Percentiles rank a stretch among this genome's conserved stretches.
These are phyloP conservation scores for Cephus spinipes DNA, from an alignment of 2,888 invertebrate genomes.

Conservation along the genomic window DNA sequence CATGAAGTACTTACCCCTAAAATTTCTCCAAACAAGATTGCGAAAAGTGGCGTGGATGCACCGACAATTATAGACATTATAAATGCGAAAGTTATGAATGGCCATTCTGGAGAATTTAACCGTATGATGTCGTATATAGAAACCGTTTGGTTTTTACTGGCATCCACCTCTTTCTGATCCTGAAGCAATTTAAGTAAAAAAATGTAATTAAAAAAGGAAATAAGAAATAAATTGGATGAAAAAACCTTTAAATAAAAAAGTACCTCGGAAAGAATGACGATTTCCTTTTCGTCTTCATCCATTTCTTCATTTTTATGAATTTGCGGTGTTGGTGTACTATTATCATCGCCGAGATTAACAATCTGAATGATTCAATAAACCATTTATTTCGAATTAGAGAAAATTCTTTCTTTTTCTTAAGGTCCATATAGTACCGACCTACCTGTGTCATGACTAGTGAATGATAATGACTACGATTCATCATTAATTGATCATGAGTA, in stretches of 20 bases:
- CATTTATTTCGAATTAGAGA: no score
- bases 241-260: neutral
- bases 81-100: conserved; percentile 73
- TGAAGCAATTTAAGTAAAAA: no score
- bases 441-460: conserved; percentile 78
- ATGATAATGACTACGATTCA: conserved; percentile 75
- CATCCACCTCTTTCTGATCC: no score
- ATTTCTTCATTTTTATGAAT: conserved; percentile 15
- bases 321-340: neutral
- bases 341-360: no score
- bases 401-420: neutral
- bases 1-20: conserved; percentile 70
- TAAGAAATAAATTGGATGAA: no score
- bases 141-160: neutral
- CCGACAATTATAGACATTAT: conserved; percentile 76
- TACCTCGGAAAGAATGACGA: conserved; percentile 30
- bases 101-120: conserved; percentile 78
- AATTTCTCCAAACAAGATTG: conserved; percentile 80
- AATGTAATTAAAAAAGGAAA: no score
- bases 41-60: conserved; percentile 79
- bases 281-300: conserved; percentile 46
- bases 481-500: conserved; percentile 78
- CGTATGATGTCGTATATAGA: conserved; percentile 70
- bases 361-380: no score
- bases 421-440: conserved; percentile 28